Evolutionary conservation across 2,888 invertebrate genomes (phyloP).

Genomic region (Harpagoxenus sublaevis): DNA sequence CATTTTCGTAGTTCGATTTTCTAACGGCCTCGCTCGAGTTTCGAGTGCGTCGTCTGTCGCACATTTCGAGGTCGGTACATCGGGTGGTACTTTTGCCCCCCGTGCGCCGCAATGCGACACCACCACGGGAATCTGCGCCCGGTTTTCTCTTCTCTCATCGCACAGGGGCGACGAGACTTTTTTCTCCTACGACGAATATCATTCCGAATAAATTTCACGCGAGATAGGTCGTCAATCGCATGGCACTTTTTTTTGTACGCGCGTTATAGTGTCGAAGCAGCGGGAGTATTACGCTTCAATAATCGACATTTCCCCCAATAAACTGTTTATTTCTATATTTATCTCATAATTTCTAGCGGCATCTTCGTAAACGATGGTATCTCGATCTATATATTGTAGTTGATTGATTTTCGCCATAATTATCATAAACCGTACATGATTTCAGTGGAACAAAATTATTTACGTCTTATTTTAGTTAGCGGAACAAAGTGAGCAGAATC

Average conservation of each 20-base stretch:
- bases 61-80: conserved; percentile 77
- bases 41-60: conserved; percentile 73
- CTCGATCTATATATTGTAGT: background rate
- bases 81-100: conserved; percentile 71
- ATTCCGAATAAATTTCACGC: background rate
- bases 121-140: conserved; percentile 72
- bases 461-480: too few relatives aligned
- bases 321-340: background rate
- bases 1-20: conserved; percentile 74
- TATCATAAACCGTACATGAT: background rate
- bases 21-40: conserved; percentile 77
- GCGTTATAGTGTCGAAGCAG: background rate
- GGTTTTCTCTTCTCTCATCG: conserved; percentile 54
- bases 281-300: background rate
- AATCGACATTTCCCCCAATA: background rate
- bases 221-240: background rate
- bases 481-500: too few relatives aligned
- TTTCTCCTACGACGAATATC: conserved; percentile 41
- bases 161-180: conserved; percentile 42
- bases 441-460: background rate
- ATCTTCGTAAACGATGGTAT: background rate
- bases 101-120: conserved; percentile 85
- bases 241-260: conserved; percentile 14
- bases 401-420: background rate
- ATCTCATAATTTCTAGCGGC: background rate